These are phyloP conservation scores for Wasmannia auropunctata DNA, from an alignment of 1,140 invertebrate species.

Conservation along the genomic window DNA sequence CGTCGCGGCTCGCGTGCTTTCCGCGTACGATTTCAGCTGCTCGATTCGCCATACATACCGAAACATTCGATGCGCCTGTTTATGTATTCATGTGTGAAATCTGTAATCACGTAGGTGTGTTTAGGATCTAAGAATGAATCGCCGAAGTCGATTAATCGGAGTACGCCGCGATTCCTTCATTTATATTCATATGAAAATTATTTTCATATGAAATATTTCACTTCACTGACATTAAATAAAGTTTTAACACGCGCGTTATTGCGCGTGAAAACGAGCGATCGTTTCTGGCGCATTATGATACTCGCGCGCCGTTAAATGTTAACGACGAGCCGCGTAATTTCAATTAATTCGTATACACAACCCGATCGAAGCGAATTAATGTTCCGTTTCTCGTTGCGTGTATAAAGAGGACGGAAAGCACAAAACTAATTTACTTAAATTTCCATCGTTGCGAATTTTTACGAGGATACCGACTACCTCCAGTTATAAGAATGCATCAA, in stretches of 20 bases:
- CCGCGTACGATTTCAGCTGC: not conserved
- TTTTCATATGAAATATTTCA: too few species aligned
- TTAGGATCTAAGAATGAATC: not conserved
- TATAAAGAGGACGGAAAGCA: conserved; percentile 5
- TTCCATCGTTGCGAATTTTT: conserved; percentile 8
- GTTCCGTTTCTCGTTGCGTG: not conserved
- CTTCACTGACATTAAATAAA: not conserved
- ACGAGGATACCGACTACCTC: conserved; percentile 1
- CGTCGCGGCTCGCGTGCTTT: not conserved
- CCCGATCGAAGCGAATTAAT: not conserved
- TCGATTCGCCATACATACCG: not conserved
- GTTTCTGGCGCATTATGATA: not conserved
- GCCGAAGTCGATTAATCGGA: not conserved
- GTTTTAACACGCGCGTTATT: conserved; percentile 1
- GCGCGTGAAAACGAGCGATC: not conserved
- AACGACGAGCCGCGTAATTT: not conserved
- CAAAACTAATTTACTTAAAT: conserved; percentile 27
- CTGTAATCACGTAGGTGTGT: not conserved
- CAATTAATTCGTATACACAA: conserved; percentile 13
- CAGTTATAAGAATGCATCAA: conserved; percentile 25
- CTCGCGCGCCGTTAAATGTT: not conserved
- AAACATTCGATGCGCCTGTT: not conserved
- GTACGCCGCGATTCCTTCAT: not conserved
- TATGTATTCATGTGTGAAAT: not conserved
- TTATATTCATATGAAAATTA: too few species aligned